Base-by-base conservation (phyloP, 1,140 invertebrate genomes). In the Leptinotarsa defecta region DNA sequence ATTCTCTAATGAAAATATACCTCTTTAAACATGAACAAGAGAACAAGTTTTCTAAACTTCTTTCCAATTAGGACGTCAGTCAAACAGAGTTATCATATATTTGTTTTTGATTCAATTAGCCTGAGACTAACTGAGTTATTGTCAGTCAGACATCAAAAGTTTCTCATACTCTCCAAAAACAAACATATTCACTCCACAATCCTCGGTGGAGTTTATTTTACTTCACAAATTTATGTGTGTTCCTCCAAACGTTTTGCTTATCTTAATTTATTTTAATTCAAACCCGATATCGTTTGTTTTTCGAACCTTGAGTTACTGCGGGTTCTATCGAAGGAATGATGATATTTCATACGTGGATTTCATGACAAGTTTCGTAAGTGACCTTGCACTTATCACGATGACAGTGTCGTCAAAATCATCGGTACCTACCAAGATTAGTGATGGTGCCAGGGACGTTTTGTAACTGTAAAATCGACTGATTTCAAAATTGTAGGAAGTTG, bases 211-310 rank as follows among this genome's bases (percentile, higher is more conserved):
- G 52, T 57, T 57, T 57, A 57, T 57, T 57, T 57, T 57, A 57
- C 6, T 57, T 57, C 17, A 57, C 15, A 15, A 19, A 57, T 57
- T 57, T 57, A 57, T 57, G 52, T n/a, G 17, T 5, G 17, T 57
- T 57, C 3, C 52, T 57, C 17, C 52, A 6, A 57, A 17, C 52
- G 52, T n/a, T 57, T 57, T 57, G 52, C 52, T 57, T 57, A 57
- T 57, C 52, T 57, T 57, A 57, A 57, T 57, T 57, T 57, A 57
- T 57, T 57, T 57, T 57, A 57, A 57, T 57, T 57, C 52, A 57
- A 19, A 57, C n/a, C 52, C 52, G 52, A 17, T 57, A 57, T 57
- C 52, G 52, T 57, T 57, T 57, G 17, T 57, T 57, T 57, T 57
- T 19, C 52, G 52, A 57, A 19, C 52, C 52, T 57, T 57, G 52